These are phyloP conservation scores for Coenonympha arcania DNA, from an alignment of 2,888 invertebrate genomes.

Conservation along the genomic window DNA sequence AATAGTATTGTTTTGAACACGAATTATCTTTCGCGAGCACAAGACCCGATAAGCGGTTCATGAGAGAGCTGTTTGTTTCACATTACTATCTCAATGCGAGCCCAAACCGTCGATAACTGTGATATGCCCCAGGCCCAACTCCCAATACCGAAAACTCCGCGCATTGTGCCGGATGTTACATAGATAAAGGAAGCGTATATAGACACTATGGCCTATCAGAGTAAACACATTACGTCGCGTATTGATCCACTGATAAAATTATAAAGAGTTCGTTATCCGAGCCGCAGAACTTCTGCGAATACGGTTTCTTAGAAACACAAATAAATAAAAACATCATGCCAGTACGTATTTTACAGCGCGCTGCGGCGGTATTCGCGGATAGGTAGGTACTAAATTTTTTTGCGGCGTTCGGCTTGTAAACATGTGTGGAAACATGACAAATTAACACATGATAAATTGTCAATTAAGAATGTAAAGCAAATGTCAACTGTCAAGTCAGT, in stretches of 20 bases:
- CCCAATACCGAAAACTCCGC: slow-evolving; percentile 9
- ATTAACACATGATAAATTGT: slow-evolving; percentile 21
- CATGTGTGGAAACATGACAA: slow-evolving; percentile 22
- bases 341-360: neutral
- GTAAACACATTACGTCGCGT: slow-evolving; percentile 14
- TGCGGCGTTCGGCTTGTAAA: slow-evolving; percentile 15
- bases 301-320: slow-evolving; percentile 28
- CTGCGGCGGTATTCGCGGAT: slow-evolving; percentile 17
- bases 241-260: slow-evolving; percentile 19
- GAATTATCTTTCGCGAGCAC: slow-evolving; percentile 49
- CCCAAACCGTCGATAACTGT: slow-evolving; percentile 26
- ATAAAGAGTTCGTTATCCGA: slow-evolving; percentile 17
- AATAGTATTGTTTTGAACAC: slow-evolving; percentile 50
- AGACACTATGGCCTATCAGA: slow-evolving; percentile 14
- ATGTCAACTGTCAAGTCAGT: no score
- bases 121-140: slow-evolving; percentile 15
- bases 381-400: slow-evolving; percentile 24
- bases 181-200: slow-evolving; percentile 53
- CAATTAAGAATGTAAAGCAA: no score
- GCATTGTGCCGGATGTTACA: slow-evolving; percentile 63
- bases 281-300: slow-evolving; percentile 17
- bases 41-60: slow-evolving; percentile 47
- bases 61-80: slow-evolving; percentile 52
- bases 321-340: slow-evolving; percentile 22
- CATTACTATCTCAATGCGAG: slow-evolving; percentile 46